These are phyloP conservation scores for Drosophila ogumai DNA, from an alignment of 1,140 invertebrate genomes.

Conservation along the genomic window DNA sequence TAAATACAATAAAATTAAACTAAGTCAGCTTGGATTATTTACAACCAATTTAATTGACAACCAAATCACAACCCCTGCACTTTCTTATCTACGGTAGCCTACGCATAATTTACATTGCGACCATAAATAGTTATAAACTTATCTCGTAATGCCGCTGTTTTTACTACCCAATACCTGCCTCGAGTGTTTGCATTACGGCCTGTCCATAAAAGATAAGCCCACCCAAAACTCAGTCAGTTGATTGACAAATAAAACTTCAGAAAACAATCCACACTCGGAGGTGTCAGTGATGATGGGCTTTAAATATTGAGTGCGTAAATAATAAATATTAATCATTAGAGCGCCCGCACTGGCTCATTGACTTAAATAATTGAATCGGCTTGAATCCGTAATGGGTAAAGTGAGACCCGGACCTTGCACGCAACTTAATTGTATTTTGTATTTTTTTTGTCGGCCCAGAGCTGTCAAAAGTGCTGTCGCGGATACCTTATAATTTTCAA, in stretches of 20 bases:
- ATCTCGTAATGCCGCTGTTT: constrained; percentile 17
- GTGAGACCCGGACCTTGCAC: constrained; percentile 37
- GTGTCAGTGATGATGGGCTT: constrained; percentile 39
- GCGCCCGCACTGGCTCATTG: constrained; percentile 48
- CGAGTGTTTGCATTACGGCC: constrained; percentile 24
- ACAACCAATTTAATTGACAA: neutral
- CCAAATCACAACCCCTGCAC: neutral
- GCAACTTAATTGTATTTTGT: constrained; percentile 10
- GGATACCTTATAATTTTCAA: constrained; percentile 59
- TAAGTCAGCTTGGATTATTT: neutral
- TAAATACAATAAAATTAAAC: neutral
- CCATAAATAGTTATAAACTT: constrained; percentile 17
- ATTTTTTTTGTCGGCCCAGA: constrained; percentile 13
- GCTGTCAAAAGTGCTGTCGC: constrained; percentile 65
- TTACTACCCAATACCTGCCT: constrained; percentile 14
- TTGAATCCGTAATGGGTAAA: constrained; percentile 15
- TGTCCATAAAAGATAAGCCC: constrained; percentile 35
- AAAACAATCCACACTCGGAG: constrained; percentile 55
- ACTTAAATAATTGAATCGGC: constrained; percentile 47
- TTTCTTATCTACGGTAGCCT: neutral
- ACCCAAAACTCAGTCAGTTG: constrained; percentile 50
- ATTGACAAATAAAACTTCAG: constrained; percentile 60
- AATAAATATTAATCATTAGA: constrained; percentile 58
- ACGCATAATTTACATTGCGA: neutral
- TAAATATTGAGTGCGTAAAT: constrained; percentile 53